Percentiles rank a stretch among this genome's conserved stretches.
phyloP scores from a whole-genome alignment of 2,888 invertebrate species.

The Sclerodermus sp. region DNA sequence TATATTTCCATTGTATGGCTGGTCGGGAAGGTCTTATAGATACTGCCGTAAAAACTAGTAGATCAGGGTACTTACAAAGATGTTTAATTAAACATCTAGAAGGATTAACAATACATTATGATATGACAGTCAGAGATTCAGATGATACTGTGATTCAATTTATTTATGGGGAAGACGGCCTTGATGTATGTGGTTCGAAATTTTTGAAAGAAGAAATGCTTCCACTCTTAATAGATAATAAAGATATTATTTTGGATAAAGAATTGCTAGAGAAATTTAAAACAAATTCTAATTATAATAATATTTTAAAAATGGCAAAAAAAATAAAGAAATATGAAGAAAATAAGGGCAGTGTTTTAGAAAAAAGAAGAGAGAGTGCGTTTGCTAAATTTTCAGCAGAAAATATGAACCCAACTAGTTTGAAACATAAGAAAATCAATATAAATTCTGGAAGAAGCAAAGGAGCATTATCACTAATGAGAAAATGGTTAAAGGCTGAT shows the following conservation, averaged over 20 bases:
- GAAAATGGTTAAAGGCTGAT: conserved; percentile 69
- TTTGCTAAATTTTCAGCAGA: conserved; percentile 67
- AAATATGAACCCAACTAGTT: conserved; percentile 36
- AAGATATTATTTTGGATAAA: conserved; percentile 66
- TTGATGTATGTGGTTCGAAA: conserved; percentile 85
- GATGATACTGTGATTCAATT: conserved; percentile 90
- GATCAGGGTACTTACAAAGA: conserved; percentile 86
- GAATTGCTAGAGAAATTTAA: conserved; percentile 64
- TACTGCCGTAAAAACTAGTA: conserved; percentile 98
- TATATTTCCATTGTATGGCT: conserved; percentile 99
- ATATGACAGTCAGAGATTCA: conserved; percentile 92
- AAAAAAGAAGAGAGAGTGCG: conserved; percentile 60
- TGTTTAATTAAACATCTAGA: conserved; percentile 98
- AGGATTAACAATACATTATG: conserved; percentile 89
- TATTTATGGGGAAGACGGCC: conserved; percentile 89
- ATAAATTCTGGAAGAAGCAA: conserved; percentile 64
- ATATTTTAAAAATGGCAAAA: conserved; percentile 63
- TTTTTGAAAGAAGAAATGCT: conserved; percentile 78
- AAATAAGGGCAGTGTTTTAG: conserved; percentile 59
- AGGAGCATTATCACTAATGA: conserved; percentile 64
- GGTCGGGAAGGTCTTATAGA: conserved; percentile 99
- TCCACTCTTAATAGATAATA: conserved; percentile 81
- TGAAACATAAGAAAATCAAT: conserved; percentile 43
- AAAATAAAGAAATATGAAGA: conserved; percentile 67
- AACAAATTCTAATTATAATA: conserved; percentile 60